phyloP scores from a whole-genome alignment of 1,140 invertebrate genomes.

The Bombus huntii region DNA sequence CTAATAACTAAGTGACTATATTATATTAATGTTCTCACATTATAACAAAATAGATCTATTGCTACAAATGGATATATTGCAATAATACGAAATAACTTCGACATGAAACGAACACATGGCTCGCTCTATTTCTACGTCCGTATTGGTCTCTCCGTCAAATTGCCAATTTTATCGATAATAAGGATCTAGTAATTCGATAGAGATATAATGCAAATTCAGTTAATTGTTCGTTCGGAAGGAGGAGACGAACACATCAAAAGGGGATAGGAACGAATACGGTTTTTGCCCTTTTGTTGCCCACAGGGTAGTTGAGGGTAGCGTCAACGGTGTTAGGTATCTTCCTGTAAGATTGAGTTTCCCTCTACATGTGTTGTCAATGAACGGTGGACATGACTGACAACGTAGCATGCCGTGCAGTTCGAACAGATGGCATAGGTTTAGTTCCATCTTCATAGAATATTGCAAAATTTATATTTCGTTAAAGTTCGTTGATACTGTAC shows the following conservation, averaged over 20 bases:
- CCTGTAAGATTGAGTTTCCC: slow-evolving; percentile 78
- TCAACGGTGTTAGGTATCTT: slow-evolving; percentile 73
- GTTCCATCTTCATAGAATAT: slow-evolving; percentile 12
- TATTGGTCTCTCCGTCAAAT: slow-evolving; percentile 70
- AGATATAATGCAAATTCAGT: slow-evolving; percentile 82
- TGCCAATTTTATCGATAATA: slow-evolving; percentile 83
- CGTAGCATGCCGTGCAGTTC: slow-evolving; percentile 49
- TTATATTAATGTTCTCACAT: no score
- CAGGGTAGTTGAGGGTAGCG: slow-evolving; percentile 50
- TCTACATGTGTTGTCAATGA: slow-evolving; percentile 73
- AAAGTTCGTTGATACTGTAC: background rate
- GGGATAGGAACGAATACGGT: slow-evolving; percentile 46
- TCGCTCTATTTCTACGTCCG: slow-evolving; percentile 67
- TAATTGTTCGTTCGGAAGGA: slow-evolving; percentile 80
- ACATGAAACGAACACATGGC: slow-evolving; percentile 74
- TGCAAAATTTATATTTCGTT: slow-evolving; percentile 1
- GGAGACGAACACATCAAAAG: slow-evolving; percentile 59
- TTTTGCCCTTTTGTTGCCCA: slow-evolving; percentile 69
- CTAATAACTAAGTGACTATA: background rate
- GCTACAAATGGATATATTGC: background rate
- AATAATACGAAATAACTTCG: slow-evolving; percentile 58
- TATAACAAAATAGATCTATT: background rate
- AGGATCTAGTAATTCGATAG: slow-evolving; percentile 82
- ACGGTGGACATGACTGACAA: slow-evolving; percentile 64
- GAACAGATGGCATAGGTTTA: slow-evolving; percentile 77